Conservation (phyloP, 2,888 invertebrate species). For the Icerya purchasi region DNA sequence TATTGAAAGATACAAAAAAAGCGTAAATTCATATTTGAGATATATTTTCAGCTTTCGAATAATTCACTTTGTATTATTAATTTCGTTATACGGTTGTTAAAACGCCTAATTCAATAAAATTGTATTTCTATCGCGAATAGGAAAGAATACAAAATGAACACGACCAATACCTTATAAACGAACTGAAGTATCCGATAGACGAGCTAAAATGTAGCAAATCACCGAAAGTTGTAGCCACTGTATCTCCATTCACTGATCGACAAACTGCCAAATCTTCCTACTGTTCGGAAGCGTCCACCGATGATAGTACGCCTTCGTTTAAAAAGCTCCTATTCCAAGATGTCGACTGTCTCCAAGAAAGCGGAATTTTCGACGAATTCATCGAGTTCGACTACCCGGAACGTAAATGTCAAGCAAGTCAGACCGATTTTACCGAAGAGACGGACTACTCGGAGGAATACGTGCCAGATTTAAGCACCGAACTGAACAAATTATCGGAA, state of each 20-base stretch:
- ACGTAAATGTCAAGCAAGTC: slow-evolving; percentile 7
- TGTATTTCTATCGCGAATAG: too few relatives aligned
- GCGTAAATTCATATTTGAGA: too few relatives aligned
- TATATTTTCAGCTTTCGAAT: too few relatives aligned
- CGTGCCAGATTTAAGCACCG: slow-evolving; percentile 32
- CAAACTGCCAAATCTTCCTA: too few relatives aligned
- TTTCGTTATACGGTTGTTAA: too few relatives aligned
- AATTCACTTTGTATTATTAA: too few relatives aligned
- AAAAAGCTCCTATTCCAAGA: slow-evolving; percentile 29
- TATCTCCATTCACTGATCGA: slow-evolving; percentile 20
- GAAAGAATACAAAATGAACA: slow-evolving; percentile 10
- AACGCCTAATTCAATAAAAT: too few relatives aligned
- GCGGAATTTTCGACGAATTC: slow-evolving; percentile 39
- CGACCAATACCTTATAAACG: slow-evolving; percentile 6
- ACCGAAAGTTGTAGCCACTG: slow-evolving; percentile 20
- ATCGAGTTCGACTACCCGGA: slow-evolving; percentile 11
- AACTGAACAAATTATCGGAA: slow-evolving; percentile 40
- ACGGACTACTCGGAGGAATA: slow-evolving; percentile 1
- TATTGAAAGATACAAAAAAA: too few relatives aligned
- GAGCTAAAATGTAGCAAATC: slow-evolving; percentile 5
- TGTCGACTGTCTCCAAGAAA: slow-evolving; percentile 40
- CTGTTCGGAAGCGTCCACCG: slow-evolving; percentile 22
- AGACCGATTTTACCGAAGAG: slow-evolving; percentile 12
- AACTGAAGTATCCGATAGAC: slow-evolving; percentile 9
- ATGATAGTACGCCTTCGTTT: slow-evolving; percentile 23